Conservation (phyloP, 2,797 vertebrate species). For the Potorous gilbertii region DNA sequence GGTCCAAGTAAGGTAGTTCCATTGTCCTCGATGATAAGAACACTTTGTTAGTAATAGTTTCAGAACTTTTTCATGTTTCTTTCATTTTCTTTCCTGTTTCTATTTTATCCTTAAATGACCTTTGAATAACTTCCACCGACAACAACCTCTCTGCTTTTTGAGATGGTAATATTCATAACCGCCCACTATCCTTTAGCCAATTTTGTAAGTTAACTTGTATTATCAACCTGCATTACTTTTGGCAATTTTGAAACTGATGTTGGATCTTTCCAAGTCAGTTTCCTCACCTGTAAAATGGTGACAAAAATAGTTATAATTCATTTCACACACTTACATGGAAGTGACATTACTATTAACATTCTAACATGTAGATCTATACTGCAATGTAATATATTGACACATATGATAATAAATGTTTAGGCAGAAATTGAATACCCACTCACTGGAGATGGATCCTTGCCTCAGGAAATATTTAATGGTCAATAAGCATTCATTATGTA, state of each 20-base stretch:
- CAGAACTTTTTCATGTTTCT: not conserved
- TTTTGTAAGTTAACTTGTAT: not conserved
- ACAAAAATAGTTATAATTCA: not conserved
- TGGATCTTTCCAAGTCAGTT: not conserved
- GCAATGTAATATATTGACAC: not conserved
- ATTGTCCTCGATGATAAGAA: not conserved
- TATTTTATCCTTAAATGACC: not conserved
- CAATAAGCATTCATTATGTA: not conserved
- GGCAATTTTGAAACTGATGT: not conserved
- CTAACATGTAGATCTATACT: not conserved
- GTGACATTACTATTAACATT: not conserved
- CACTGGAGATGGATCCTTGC: not conserved
- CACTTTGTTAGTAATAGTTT: not conserved
- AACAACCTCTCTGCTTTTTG: not conserved
- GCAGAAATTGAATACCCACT: not conserved
- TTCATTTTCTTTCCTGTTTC: not conserved
- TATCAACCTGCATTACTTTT: not conserved
- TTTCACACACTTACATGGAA: not conserved
- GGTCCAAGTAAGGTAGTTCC: not conserved
- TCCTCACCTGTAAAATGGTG: not conserved
- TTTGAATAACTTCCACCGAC: not conserved
- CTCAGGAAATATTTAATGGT: not conserved
- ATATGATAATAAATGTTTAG: not conserved
- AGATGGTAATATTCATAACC: not conserved
- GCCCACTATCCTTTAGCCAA: not conserved